A percentile compares a stretch with the other conserved stretches of the same genome.
phyloP scores from a whole-genome alignment of 2,113 vertebrate species.

The Scomber japonicus region DNA sequence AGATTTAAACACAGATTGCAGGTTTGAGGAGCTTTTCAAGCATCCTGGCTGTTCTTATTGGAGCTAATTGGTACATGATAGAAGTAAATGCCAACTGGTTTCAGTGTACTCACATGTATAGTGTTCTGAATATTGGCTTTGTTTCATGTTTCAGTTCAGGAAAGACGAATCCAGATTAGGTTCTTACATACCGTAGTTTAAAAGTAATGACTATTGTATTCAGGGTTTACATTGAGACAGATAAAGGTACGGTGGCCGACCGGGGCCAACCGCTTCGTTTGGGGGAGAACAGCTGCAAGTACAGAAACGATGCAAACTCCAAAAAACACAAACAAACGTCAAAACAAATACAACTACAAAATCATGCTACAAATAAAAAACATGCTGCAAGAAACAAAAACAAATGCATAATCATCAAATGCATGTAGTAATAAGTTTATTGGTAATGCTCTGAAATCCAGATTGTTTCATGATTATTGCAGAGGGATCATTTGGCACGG shows the following conservation, averaged over 20 bases:
- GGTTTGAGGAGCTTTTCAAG: constrained; percentile 35
- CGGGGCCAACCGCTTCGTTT: too few relatives aligned
- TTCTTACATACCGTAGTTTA: constrained; percentile 35
- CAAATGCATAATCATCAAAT: too few relatives aligned
- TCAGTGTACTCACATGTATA: constrained; percentile 3
- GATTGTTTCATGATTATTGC: too few relatives aligned
- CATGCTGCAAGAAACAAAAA: too few relatives aligned
- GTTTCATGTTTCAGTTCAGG: constrained; percentile 24
- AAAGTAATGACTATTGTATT: constrained; percentile 19
- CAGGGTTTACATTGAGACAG: constrained; percentile 33
- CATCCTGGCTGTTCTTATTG: constrained; percentile 19
- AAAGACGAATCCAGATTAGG: constrained; percentile 40
- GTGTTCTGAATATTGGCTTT: not conserved
- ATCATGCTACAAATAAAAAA: too few relatives aligned
- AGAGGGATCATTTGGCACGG: too few relatives aligned
- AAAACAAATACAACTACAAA: too few relatives aligned
- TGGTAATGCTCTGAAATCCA: too few relatives aligned
- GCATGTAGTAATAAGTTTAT: too few relatives aligned
- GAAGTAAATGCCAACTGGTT: constrained; percentile 12
- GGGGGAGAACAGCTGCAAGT: too few relatives aligned
- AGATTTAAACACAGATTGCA: constrained; percentile 44
- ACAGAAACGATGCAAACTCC: too few relatives aligned
- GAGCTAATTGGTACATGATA: constrained; percentile 27
- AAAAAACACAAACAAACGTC: too few relatives aligned
- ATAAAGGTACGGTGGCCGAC: not conserved